A percentile compares a stretch with the other conserved stretches of the same genome.
These are phyloP conservation scores for Mizuhopecten yessoensis DNA, from an alignment of 1,140 invertebrate species.

Conservation along the genomic window DNA sequence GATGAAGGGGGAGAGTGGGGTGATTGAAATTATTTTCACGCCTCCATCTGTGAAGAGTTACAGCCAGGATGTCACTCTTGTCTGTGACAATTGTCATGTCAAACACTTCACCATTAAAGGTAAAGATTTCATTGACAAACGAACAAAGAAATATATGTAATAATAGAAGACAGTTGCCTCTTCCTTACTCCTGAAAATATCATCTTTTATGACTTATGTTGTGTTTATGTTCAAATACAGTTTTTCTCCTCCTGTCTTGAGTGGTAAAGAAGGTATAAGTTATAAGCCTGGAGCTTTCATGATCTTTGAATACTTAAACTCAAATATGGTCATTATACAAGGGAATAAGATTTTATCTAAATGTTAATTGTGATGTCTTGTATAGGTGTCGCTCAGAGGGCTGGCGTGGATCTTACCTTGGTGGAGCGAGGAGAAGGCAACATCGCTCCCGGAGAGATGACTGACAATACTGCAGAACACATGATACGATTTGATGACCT, in stretches of 20 bases:
- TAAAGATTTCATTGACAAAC: slow-evolving; percentile 52
- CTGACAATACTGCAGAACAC: slow-evolving; percentile 78
- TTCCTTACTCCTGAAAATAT: too few relatives aligned
- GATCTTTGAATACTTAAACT: too few relatives aligned
- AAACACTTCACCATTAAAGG: slow-evolving; percentile 81
- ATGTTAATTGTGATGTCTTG: too few relatives aligned
- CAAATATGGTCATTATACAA: too few relatives aligned
- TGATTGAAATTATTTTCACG: slow-evolving; percentile 80
- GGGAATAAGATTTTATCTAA: too few relatives aligned
- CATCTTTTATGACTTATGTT: too few relatives aligned
- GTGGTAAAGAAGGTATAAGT: too few relatives aligned
- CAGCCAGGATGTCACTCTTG: slow-evolving; percentile 76
- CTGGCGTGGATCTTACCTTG: slow-evolving; percentile 73
- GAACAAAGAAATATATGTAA: too few relatives aligned
- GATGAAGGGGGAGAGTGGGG: slow-evolving; percentile 71
- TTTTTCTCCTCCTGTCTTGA: too few relatives aligned
- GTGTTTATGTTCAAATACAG: too few relatives aligned
- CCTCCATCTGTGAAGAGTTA: slow-evolving; percentile 74
- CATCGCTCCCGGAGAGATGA: slow-evolving; percentile 73
- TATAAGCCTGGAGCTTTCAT: too few relatives aligned
- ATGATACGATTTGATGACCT: slow-evolving; percentile 81
- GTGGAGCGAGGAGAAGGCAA: slow-evolving; percentile 77
- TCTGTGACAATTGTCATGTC: slow-evolving; percentile 83
- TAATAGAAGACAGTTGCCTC: too few relatives aligned
- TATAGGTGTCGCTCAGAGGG: slow-evolving; percentile 78